Evolutionary conservation across 2,113 vertebrate genomes (phyloP).

Genomic region (Cyrtonyx montezumae): DNA sequence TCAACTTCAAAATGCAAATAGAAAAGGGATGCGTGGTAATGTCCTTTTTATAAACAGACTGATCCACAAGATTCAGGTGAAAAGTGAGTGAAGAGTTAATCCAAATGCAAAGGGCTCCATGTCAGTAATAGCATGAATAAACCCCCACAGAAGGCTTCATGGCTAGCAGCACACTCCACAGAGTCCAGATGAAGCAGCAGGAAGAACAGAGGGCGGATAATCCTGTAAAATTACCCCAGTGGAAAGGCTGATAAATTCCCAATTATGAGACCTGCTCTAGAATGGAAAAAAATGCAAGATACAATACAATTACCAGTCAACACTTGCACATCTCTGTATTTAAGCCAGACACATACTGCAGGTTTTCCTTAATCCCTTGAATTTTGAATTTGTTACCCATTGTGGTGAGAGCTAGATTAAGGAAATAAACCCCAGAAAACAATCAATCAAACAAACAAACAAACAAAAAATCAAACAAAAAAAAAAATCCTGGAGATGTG

Average conservation of each 20-base stretch:
- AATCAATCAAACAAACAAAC: background rate
- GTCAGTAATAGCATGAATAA: constrained; percentile 69
- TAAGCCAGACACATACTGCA: constrained; percentile 54
- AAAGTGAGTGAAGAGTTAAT: constrained; percentile 69
- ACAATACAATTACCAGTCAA: constrained; percentile 70
- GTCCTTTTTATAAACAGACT: constrained; percentile 43
- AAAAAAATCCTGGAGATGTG: background rate
- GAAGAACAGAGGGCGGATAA: constrained; percentile 72
- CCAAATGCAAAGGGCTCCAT: constrained; percentile 54
- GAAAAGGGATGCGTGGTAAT: constrained; percentile 7
- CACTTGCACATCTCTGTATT: constrained; percentile 53
- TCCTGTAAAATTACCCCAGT: constrained; percentile 76
- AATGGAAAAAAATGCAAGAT: constrained; percentile 46
- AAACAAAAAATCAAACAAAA: background rate
- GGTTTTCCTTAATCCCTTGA: constrained; percentile 62
- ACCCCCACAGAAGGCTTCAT: constrained; percentile 70
- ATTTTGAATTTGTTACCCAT: constrained; percentile 28
- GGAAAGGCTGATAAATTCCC: constrained; percentile 74
- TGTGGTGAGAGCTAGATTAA: background rate
- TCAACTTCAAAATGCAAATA: constrained; percentile 45
- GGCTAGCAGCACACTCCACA: constrained; percentile 70
- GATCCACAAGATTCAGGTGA: constrained; percentile 35
- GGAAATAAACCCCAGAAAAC: constrained; percentile 18
- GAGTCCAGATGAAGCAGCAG: constrained; percentile 72
- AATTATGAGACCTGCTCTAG: constrained; percentile 71